A percentile compares a stretch with the other conserved stretches of the same genome.
phyloP scores from a whole-genome alignment of 2,797 vertebrate genomes.

The Luscinia luscinia region DNA sequence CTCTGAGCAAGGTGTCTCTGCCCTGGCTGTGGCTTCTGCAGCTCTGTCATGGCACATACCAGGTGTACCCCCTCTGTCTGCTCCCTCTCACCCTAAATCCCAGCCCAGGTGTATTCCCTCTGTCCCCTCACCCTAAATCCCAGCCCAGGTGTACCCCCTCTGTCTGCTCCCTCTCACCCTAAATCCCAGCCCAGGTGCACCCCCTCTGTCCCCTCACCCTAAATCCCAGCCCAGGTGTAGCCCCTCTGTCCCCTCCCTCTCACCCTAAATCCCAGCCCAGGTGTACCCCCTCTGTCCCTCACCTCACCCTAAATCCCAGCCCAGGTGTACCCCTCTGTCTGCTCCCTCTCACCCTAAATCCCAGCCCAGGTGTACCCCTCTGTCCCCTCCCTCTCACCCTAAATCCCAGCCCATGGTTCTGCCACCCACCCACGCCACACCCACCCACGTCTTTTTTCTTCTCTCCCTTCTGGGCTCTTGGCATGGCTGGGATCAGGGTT shows the following conservation, averaged over 20 bases:
- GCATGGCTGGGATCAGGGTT: neutral
- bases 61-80: rapidly evolving
- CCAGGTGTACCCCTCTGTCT: rapidly evolving
- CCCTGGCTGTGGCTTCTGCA: neutral
- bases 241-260: neutral
- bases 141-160: rapidly evolving
- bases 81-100: neutral
- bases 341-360: neutral
- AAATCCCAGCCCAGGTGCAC: rapidly evolving
- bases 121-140: neutral
- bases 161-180: neutral
- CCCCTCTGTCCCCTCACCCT: neutral
- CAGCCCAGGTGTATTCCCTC: rapidly evolving
- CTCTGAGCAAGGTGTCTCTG: neutral
- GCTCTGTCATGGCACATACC: rapidly evolving
- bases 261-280: too few relatives aligned
- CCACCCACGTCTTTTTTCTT: rapidly evolving
- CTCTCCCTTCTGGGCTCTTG: neutral
- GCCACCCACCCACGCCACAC: rapidly evolving
- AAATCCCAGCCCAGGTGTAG: rapidly evolving
- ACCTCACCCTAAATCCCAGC: neutral
- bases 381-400: neutral
- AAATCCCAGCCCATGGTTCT: rapidly evolving
- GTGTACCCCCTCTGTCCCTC: rapidly evolving
- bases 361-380: rapidly evolving